phyloP scores from a whole-genome alignment of 2,888 invertebrate genomes.

The Diabrotica balteata region DNA sequence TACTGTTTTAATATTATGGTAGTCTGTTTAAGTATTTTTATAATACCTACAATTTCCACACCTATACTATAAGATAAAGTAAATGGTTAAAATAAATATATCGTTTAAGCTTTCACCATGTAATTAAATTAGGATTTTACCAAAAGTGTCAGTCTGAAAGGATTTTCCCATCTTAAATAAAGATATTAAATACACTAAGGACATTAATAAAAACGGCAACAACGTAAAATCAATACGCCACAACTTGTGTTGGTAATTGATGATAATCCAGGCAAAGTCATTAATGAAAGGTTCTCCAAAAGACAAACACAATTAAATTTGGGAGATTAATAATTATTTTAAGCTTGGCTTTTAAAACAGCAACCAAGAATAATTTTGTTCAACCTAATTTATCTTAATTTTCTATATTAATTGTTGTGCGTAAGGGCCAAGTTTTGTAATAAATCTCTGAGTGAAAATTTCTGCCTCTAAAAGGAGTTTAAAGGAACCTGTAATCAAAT shows the following conservation, averaged over 20 bases:
- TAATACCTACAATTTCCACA: too few species aligned
- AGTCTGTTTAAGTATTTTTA: too few species aligned
- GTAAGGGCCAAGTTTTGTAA: slow-evolving; percentile 8
- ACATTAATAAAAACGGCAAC: slow-evolving; percentile 9
- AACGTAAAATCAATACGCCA: slow-evolving; percentile 2
- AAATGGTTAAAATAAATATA: too few species aligned
- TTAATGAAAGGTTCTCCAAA: slow-evolving; percentile 15
- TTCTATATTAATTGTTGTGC: slow-evolving; percentile 9
- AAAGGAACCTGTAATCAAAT: slow-evolving; percentile 3
- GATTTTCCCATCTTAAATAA: too few species aligned
- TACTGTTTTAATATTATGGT: too few species aligned
- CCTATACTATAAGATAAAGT: too few species aligned
- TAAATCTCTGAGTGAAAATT: slow-evolving; percentile 3
- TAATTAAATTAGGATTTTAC: too few species aligned
- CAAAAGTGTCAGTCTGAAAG: too few species aligned
- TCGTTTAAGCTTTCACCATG: too few species aligned
- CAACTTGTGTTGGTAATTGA: slow-evolving; percentile 14
- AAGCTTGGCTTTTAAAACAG: slow-evolving; percentile 17
- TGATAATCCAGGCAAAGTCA: slow-evolving; percentile 9
- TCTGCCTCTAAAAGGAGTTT: not conserved
- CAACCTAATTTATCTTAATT: slow-evolving; percentile 16
- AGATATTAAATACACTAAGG: too few species aligned
- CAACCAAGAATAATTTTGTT: slow-evolving; percentile 4
- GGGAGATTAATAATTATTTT: slow-evolving; percentile 16
- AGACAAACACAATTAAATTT: slow-evolving; percentile 19